Base-by-base conservation (phyloP, 2,797 vertebrate species). In the Hirundo rustica region DNA sequence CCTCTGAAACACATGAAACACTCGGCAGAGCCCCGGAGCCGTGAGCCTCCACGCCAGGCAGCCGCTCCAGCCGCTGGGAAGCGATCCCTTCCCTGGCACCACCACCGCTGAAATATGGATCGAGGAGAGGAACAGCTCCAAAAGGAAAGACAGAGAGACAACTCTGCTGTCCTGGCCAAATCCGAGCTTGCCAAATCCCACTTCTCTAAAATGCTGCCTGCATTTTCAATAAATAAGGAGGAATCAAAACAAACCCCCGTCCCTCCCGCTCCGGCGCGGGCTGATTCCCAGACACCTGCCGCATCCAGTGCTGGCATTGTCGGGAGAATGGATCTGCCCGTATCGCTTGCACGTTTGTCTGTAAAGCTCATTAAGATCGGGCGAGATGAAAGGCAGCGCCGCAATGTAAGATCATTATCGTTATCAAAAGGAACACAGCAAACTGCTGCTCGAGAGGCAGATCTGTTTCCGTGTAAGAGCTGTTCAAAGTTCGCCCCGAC, bases 321-420 rank as follows among this genome's bases (percentile, higher is more conserved):
- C 9, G 48, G 68, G 34, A 3, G 82, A 81, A 73, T 48, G 86
- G 95, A 94, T 84, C 93, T 74, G 40, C 66, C 79, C 66, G 6
- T 75, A 65, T 29, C 86, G 40, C 94, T 88, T 78, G 93, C 96
- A 93, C 94, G 54, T 92, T 93, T 91, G 95, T 93, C 92, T 96
- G 94, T 79, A 90, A 82, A 92, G 96, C 96, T 97, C 92, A 92
- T 97, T 97, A 96, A 94, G 95, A 94, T 92, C 76, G 89, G 38
- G 91, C 22, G 51, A 95, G 96, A 97, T 97, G 95, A 97, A 96
- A 97, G 96, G 93, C 95, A 78, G 89, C 36, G 38, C 76, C 61
- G 94, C 85, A 81, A 93, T 97, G 95, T 97, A 97, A 97, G 96
- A 97, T 97, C 96, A 96, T 97, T 97, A 96, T 96, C 95, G 15